Evolutionary conservation across 1,140 invertebrate genomes (phyloP).

Genomic region (Thaumetopoea pityocampa): DNA sequence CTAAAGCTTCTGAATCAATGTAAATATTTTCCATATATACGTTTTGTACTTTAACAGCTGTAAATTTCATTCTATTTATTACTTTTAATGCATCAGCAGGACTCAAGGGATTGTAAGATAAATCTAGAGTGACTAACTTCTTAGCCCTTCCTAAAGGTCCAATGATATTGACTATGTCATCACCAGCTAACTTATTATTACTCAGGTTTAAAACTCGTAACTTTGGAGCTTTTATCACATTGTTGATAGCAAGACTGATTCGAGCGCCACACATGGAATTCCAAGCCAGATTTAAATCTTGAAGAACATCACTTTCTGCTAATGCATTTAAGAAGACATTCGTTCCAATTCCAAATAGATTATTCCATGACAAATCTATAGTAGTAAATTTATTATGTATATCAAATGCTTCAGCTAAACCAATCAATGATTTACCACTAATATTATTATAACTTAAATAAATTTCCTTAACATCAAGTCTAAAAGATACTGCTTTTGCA

Average conservation of each 20-base stretch:
- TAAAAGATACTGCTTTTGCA: too few species aligned
- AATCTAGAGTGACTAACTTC: constrained; percentile 44
- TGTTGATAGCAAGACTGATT: constrained; percentile 28
- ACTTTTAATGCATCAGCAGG: constrained; percentile 41
- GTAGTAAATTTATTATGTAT: constrained; percentile 50
- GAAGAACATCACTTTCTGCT: constrained; percentile 25
- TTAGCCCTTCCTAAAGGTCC: constrained; percentile 29
- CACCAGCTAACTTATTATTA: constrained; percentile 35
- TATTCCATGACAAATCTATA: constrained; percentile 68
- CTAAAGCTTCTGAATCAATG: constrained; percentile 31
- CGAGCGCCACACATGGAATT: constrained; percentile 33
- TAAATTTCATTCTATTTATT: constrained; percentile 28
- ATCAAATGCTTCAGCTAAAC: constrained; percentile 40
- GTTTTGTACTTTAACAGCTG: constrained; percentile 33
- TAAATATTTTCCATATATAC: constrained; percentile 36
- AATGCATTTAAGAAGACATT: constrained; percentile 28
- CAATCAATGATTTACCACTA: too few species aligned
- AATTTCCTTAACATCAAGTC: too few species aligned
- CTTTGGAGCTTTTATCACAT: constrained; percentile 25
- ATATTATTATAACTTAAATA: too few species aligned
- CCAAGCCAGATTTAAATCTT: constrained; percentile 44
- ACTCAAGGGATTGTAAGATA: constrained; percentile 58
- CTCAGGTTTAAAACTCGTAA: constrained; percentile 35
- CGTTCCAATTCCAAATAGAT: constrained; percentile 38
- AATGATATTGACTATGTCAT: constrained; percentile 24